These are phyloP conservation scores for Villa cingulata DNA, from an alignment of 2,888 invertebrate genomes.

Conservation along the genomic window DNA sequence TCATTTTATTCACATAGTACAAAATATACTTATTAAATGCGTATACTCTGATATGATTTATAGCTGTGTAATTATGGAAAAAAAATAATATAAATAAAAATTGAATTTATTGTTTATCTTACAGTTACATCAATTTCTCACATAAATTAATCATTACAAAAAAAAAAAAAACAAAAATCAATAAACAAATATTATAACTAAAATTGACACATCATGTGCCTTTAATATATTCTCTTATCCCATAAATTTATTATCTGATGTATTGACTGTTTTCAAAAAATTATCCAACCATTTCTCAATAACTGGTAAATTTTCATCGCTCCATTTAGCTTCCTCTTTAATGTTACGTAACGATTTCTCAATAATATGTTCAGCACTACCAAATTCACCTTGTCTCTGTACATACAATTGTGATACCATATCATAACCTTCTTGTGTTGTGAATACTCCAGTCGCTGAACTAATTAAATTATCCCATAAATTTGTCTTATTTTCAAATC, in stretches of 20 bases:
- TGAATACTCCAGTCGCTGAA: slow-evolving; percentile 60
- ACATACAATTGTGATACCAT: slow-evolving; percentile 53
- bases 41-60: too few species aligned
- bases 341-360: slow-evolving; percentile 59
- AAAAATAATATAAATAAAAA: too few species aligned
- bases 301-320: slow-evolving; percentile 56
- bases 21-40: too few species aligned
- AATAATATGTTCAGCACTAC: slow-evolving; percentile 57
- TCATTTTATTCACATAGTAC: too few species aligned
- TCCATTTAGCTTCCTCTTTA: slow-evolving; percentile 63
- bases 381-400: slow-evolving; percentile 51
- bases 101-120: too few species aligned
- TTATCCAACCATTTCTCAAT: slow-evolving; percentile 58
- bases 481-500: slow-evolving; percentile 53
- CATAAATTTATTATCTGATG: slow-evolving; percentile 26
- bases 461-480: slow-evolving; percentile 64
- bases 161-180: too few species aligned
- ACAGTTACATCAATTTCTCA: too few species aligned
- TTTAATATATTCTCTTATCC: slow-evolving; percentile 13
- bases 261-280: slow-evolving; percentile 33
- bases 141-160: too few species aligned
- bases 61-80: too few species aligned
- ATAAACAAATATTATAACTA: too few species aligned
- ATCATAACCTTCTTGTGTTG: slow-evolving; percentile 57
- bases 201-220: too few species aligned